phyloP scores from a whole-genome alignment of 2,113 vertebrate genomes.

The Chitala chitala region DNA sequence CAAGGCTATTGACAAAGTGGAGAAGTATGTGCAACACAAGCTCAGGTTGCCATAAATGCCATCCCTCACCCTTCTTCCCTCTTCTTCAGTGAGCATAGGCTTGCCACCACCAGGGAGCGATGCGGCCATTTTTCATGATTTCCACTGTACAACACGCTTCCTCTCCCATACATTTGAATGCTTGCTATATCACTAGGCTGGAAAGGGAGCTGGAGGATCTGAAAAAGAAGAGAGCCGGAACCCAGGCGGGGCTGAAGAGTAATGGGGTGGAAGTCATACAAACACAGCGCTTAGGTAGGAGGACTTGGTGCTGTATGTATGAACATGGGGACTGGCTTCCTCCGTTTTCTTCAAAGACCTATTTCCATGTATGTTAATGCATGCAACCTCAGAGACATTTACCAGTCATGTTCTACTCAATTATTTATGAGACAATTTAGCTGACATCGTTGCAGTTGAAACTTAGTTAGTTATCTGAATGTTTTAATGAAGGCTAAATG shows the following conservation, averaged over 20 bases:
- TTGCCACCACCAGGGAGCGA: too few species aligned
- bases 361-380: too few species aligned
- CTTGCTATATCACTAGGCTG: slow-evolving; percentile 57
- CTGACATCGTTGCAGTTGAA: too few species aligned
- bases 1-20: slow-evolving; percentile 68
- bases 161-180: too few species aligned
- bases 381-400: too few species aligned
- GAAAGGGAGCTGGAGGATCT: slow-evolving; percentile 68
- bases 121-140: too few species aligned
- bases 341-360: too few species aligned
- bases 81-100: slow-evolving; percentile 50
- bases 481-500: too few species aligned
- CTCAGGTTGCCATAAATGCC: not conserved
- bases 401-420: too few species aligned
- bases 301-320: not conserved
- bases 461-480: too few species aligned
- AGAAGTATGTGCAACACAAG: slow-evolving; percentile 55
- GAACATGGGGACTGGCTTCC: not conserved
- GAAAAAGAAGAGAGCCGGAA: slow-evolving; percentile 69
- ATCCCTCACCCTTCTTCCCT: not conserved
- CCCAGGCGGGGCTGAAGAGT: slow-evolving; percentile 60
- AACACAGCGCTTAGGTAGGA: slow-evolving; percentile 56
- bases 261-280: slow-evolving; percentile 47
- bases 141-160: too few species aligned
- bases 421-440: too few species aligned